Evolutionary conservation across 2,797 vertebrate species (phyloP), one percentile per base, ranked within the genome.

Genomic region (Rhabdomys pumilio): DNA sequence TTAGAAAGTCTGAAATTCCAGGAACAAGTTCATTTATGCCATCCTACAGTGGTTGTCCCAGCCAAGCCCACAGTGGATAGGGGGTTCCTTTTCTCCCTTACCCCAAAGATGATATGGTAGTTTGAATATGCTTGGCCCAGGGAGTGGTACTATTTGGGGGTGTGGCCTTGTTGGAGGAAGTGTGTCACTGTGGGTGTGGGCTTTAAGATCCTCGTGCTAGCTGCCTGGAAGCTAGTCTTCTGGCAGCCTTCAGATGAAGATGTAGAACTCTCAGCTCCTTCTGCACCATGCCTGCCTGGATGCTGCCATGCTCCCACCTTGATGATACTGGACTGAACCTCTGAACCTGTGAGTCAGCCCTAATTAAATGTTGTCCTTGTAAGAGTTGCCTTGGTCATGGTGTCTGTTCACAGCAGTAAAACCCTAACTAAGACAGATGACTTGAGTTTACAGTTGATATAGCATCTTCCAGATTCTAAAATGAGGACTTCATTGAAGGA

Each of bases 381-480:
- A 72, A 72, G n/a, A 20, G n/a, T 72, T 72, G 17, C n/a, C 69
- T 72, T 72, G 69, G 69, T 72, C 69, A 72, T 38, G 9, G n/a
- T 38, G 69, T 38, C 69, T 72, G 69, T 38, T 72, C 69, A 72
- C n/a, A 72, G n/a, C n/a, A 72, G 69, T 72, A 20, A 72, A 38
- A 38, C 19, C n/a, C 15, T n/a, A n/a, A n/a, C n/a, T 38, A 38
- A 38, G 34, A 72, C 34, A 72, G 67, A 72, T 72, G 67, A 61
- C 24, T 47, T 91, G 63, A 94, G 41, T 89, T 88, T 92, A 73
- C 57, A 82, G 44, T 67, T 89, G 69, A 73, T 55, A 22, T 7
- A 34, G 63, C 13, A 38, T 86, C 94, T 96, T 69, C 73, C 47
- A 94, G 89, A 59, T 83, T 89, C n/a, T 69, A 10, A 87, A 83